Base-by-base conservation (phyloP, 2,888 invertebrate species). In the Netelia inedita region DNA sequence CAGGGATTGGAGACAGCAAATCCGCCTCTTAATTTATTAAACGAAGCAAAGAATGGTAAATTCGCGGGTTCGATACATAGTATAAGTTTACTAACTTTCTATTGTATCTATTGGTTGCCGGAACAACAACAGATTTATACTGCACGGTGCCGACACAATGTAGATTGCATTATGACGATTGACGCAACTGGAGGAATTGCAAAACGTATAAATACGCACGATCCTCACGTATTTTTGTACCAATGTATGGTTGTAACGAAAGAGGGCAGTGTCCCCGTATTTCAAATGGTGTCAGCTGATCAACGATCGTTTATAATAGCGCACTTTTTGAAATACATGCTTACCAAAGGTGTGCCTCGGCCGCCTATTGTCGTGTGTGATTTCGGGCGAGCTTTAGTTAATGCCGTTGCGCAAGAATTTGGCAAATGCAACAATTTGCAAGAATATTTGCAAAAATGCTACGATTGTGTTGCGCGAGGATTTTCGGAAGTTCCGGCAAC, bases 371-470 rank as follows among this genome's bases (percentile, higher is more conserved):
- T 83, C 46, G 80, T 80, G 9, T 69, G 68, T 16, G 85, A 85
- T 57, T 76, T 85, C 23, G 80, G 83, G 23, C 71, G 79, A 10
- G 81, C 87, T 8, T 50, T 85, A 10, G 1, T 86, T 2, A 86
- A 75, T 53, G 87, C 87, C 23, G 83, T 83, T 1, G 78, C 87
- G 1, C 75, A 86, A 84, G 57, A 73, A n/a, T 87, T 88, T 11
- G 85, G 78, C 1, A 87, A 57, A 11, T 87, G 85, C 66, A 66
- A 5, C 16, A 53, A 76, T 74, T 79, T 86, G 41, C n/a, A 3
- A 2, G 63, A 86, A 1, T 88, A 88, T 16, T 71, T 86, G 28
- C 65, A 88, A 57, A 86, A 50, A 83, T 88, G 86, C 53, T 86
- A 85, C 53, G 43, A 82, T 66, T 35, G 16, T 53, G 68, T 79